Conservation (phyloP, 1,140 invertebrate species). For the Heliconius eleuchia region DNA sequence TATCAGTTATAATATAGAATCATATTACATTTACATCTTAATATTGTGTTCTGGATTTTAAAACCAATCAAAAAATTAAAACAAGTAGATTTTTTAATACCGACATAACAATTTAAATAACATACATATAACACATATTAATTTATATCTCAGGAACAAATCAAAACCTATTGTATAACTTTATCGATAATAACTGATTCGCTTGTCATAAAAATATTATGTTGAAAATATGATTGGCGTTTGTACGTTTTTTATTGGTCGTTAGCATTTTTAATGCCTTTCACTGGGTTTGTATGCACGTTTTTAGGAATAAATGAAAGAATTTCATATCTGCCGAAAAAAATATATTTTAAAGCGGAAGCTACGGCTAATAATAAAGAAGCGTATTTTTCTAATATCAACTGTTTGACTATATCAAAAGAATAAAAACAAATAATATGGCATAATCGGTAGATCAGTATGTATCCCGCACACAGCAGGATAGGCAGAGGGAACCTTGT, state of each 20-base stretch:
- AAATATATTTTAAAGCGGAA: too few relatives aligned
- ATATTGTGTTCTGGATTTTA: too few relatives aligned
- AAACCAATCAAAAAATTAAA: neutral
- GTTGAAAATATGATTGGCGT: constrained; percentile 26
- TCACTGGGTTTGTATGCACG: neutral
- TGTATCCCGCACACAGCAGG: too few relatives aligned
- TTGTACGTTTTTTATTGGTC: constrained; percentile 13
- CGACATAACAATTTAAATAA: too few relatives aligned
- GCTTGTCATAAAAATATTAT: constrained; percentile 26
- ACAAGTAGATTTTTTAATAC: neutral
- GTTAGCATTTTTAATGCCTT: constrained; percentile 4
- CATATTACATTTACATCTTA: too few relatives aligned
- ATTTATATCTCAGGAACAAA: constrained; percentile 19
- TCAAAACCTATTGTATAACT: constrained; percentile 24
- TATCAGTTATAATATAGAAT: too few relatives aligned
- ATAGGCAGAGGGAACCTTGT: too few relatives aligned
- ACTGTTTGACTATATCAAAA: neutral
- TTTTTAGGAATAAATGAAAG: neutral
- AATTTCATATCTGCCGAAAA: neutral
- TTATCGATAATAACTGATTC: constrained; percentile 29
- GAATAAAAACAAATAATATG: neutral
- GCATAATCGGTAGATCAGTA: neutral
- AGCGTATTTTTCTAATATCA: neutral
- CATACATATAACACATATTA: neutral
- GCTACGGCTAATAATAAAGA: neutral